These are phyloP conservation scores for Onchidella celtica DNA, from an alignment of 2,888 invertebrate genomes.

Conservation along the genomic window DNA sequence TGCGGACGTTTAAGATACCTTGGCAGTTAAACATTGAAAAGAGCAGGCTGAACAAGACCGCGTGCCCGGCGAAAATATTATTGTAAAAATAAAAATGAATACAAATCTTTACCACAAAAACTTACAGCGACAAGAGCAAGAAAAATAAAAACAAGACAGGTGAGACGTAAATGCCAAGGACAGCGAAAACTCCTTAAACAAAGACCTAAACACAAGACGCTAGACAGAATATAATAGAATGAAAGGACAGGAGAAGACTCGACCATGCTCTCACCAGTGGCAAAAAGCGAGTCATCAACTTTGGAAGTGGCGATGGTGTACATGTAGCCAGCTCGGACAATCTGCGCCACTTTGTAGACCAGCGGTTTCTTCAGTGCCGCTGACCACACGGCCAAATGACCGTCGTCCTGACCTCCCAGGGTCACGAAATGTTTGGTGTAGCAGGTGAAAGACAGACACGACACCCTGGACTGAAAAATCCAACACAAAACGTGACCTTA, in stretches of 20 bases:
- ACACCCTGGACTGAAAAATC: conserved; percentile 84
- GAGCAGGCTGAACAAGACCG: too few relatives aligned
- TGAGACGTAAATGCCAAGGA: too few relatives aligned
- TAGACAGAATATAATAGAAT: too few relatives aligned
- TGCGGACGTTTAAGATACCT: too few relatives aligned
- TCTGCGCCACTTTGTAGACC: neutral
- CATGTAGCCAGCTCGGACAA: conserved; percentile 27
- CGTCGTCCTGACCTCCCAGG: conserved; percentile 94
- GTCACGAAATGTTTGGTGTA: conserved; percentile 91
- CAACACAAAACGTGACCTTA: too few relatives aligned
- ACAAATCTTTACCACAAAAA: too few relatives aligned
- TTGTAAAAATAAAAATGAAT: too few relatives aligned
- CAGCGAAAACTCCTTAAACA: too few relatives aligned
- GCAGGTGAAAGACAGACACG: conserved; percentile 89
- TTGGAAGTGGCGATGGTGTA: conserved; percentile 32
- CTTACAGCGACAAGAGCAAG: neutral
- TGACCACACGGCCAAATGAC: conserved; percentile 73
- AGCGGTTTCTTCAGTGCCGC: conserved; percentile 8
- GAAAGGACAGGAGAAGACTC: neutral
- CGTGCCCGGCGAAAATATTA: too few relatives aligned
- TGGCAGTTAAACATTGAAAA: too few relatives aligned
- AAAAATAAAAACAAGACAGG: too few relatives aligned
- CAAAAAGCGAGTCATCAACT: conserved; percentile 20
- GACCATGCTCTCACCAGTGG: conserved; percentile 5
- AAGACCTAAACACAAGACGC: too few relatives aligned